Evolutionary conservation across 2,113 vertebrate genomes (phyloP), one percentile per base, ranked within the genome.

Genomic region (Pteropus alecto): DNA sequence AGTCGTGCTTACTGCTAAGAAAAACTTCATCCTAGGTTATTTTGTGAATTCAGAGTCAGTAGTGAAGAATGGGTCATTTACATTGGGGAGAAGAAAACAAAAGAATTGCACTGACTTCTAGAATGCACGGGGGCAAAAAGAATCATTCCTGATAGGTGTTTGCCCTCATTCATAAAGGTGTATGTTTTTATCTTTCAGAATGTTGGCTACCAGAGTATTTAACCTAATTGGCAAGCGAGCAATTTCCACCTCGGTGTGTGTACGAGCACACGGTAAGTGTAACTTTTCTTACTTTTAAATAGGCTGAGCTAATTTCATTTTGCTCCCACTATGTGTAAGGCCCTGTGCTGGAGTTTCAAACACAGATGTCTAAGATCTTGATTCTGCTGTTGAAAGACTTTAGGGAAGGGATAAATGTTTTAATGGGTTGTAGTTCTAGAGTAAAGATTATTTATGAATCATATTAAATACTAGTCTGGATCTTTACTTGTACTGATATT

Each of bases 131-230:
- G 24, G 35, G 18, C 24, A 14, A 51, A 74, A 33, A 54, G 21
- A n/a, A 6, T 77, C 5, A 2, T 43, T 60, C 10, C 26, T 51
- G 46, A 0, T 35, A 13, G 51, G 4, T 19, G 15, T 48, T 48
- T 54, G 14, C 14, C 5, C 1, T 58, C 13, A 22, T 71, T 93
- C 46, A 33, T 35, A 48, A 24, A 38, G 43, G 14, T 48, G 19
- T 81, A 1, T 6, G 0, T 56, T 96, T 92, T 61, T 96, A 1
- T 88, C 33, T 43, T 35, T 26, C 96, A 99, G 99, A 98, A 99
- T 99, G 99, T 98, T 99, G 99, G 99, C 99, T 58, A 98, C 99
- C 48, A 99, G 99, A 98, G 99, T 97, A 0, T 98, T 99, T 33
- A 97, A 98, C 97, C 98, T 99, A 1, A 19, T 99, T 58, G 99